These are phyloP conservation scores for Synchiropus splendidus DNA, from an alignment of 2,113 vertebrate genomes.

Conservation along the genomic window DNA sequence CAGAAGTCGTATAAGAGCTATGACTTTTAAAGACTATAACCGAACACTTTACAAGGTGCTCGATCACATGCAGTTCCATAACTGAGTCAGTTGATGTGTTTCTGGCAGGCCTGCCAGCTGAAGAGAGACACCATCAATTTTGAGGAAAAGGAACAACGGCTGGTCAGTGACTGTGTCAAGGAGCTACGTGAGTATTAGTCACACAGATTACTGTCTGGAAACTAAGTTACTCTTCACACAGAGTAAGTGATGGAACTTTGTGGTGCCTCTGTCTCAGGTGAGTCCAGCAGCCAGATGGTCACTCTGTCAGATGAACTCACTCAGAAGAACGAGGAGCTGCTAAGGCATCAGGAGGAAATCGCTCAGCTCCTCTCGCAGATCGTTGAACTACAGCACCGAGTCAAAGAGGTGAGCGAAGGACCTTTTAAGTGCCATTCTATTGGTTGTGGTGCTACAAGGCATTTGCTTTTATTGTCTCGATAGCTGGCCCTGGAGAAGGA, in stretches of 20 bases:
- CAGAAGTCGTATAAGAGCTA: too few relatives aligned
- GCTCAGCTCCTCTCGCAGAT: slow-evolving; percentile 88
- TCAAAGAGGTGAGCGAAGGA: slow-evolving; percentile 74
- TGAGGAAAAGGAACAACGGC: slow-evolving; percentile 92
- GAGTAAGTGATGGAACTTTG: not conserved
- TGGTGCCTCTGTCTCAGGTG: slow-evolving; percentile 64
- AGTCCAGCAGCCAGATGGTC: slow-evolving; percentile 90
- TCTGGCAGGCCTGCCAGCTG: slow-evolving; percentile 79
- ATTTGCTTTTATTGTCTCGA: slow-evolving; percentile 19
- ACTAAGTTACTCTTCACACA: too few relatives aligned
- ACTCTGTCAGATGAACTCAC: slow-evolving; percentile 82
- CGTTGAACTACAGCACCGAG: slow-evolving; percentile 85
- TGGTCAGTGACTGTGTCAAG: slow-evolving; percentile 92
- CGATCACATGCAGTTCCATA: too few relatives aligned
- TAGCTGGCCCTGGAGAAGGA: slow-evolving; percentile 95
- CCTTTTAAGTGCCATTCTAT: not conserved
- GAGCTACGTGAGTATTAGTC: slow-evolving; percentile 84
- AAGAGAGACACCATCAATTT: slow-evolving; percentile 89
- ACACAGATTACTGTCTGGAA: too few relatives aligned
- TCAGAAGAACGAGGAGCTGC: slow-evolving; percentile 81
- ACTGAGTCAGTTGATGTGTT: not conserved
- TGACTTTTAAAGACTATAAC: too few relatives aligned
- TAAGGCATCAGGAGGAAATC: slow-evolving; percentile 91
- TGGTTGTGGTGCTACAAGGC: not conserved
- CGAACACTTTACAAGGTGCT: too few relatives aligned